Evolutionary conservation across 1,140 invertebrate genomes (phyloP).

Genomic region (Tetraneura akinire): DNA sequence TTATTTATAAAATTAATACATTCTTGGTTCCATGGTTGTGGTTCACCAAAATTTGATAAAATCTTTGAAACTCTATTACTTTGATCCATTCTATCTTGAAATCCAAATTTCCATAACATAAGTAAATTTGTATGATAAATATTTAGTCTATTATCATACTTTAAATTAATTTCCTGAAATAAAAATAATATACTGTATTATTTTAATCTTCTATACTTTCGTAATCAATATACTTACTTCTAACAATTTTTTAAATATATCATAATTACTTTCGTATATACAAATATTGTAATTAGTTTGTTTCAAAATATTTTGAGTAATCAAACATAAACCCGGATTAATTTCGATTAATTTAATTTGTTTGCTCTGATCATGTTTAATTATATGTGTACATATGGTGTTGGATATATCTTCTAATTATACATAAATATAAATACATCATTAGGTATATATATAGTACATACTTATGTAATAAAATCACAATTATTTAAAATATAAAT

Average conservation of each 20-base stretch:
- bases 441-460: too few species aligned
- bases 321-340: constrained; percentile 39
- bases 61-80: constrained; percentile 40
- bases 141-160: background rate
- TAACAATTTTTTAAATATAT: constrained; percentile 13
- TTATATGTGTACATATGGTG: constrained; percentile 14
- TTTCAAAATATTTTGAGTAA: constrained; percentile 13
- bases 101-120: constrained; percentile 32
- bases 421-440: too few species aligned
- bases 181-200: background rate
- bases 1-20: constrained; percentile 10
- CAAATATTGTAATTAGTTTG: constrained; percentile 27
- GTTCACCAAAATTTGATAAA: background rate
- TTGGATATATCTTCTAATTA: constrained; percentile 20
- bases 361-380: background rate
- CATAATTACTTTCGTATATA: constrained; percentile 30
- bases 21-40: constrained; percentile 18
- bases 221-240: background rate
- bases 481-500: too few species aligned
- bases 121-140: constrained; percentile 27
- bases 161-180: constrained; percentile 1
- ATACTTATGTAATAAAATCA: too few species aligned
- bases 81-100: constrained; percentile 35
- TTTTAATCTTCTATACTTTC: too few species aligned
- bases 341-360: constrained; percentile 35